phyloP scores from a whole-genome alignment of 2,888 invertebrate species.

The Panzeria rudis region DNA sequence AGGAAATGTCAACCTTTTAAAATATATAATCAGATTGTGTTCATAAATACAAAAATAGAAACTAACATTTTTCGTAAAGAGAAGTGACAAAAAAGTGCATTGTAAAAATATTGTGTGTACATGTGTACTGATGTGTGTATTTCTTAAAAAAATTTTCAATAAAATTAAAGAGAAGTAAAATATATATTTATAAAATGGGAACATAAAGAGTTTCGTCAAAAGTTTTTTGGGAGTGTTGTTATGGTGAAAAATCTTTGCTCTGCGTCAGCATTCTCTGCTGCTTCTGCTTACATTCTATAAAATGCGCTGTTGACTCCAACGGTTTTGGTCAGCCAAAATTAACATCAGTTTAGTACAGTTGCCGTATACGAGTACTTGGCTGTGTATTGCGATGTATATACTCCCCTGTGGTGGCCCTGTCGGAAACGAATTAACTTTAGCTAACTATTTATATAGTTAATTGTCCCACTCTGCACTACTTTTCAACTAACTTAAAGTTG shows the following conservation, averaged over 20 bases:
- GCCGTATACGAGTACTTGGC: constrained; percentile 61
- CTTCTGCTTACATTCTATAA: constrained; percentile 18
- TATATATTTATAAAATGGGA: constrained; percentile 17
- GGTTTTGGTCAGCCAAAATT: constrained; percentile 38
- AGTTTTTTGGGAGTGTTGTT: constrained; percentile 3
- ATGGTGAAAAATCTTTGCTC: constrained; percentile 26
- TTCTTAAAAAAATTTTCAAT: background rate
- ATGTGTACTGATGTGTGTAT: background rate
- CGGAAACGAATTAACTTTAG: too few species aligned
- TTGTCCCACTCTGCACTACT: too few species aligned
- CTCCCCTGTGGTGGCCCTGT: constrained; percentile 54
- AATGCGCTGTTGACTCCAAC: constrained; percentile 56
- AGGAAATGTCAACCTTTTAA: background rate
- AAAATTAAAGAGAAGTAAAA: constrained; percentile 1
- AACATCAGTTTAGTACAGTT: constrained; percentile 73
- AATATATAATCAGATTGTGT: constrained; percentile 32
- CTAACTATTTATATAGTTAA: too few species aligned
- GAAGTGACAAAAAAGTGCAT: constrained; percentile 1
- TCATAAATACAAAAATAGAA: background rate
- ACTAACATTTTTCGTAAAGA: background rate
- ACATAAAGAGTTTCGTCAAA: constrained; percentile 15
- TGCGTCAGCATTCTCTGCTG: constrained; percentile 48
- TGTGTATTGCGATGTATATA: constrained; percentile 28
- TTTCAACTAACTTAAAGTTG: too few species aligned
- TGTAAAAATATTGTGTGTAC: background rate